These are phyloP conservation scores for Balaeniceps rex DNA, from an alignment of 2,113 vertebrate species.

Conservation along the genomic window DNA sequence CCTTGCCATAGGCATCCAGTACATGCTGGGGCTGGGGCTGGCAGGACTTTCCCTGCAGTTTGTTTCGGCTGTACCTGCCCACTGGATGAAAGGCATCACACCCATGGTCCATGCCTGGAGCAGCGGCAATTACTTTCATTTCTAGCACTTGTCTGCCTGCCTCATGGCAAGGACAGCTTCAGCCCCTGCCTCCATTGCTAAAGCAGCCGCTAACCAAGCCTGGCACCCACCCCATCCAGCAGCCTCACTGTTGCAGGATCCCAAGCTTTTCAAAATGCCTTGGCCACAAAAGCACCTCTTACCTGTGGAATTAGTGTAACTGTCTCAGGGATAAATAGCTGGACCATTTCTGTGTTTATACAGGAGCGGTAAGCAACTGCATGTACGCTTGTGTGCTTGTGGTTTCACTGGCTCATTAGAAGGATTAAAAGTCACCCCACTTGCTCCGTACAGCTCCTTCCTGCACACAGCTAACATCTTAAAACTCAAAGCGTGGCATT, in stretches of 20 bases:
- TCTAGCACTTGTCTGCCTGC: not conserved
- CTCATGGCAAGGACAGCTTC: not conserved
- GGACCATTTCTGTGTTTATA: not conserved
- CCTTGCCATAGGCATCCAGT: not conserved
- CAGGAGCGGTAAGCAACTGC: not conserved
- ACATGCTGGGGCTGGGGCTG: not conserved
- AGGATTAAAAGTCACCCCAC: conserved; percentile 18
- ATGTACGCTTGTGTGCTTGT: not conserved
- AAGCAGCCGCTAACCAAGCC: not conserved
- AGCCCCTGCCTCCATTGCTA: not conserved
- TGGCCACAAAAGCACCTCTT: not conserved
- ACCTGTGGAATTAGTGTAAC: conserved; percentile 14
- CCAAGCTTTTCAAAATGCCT: conserved; percentile 20
- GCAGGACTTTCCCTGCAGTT: not conserved
- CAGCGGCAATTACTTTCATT: not conserved
- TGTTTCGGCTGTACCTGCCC: not conserved
- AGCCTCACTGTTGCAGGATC: not conserved
- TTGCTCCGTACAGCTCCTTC: conserved; percentile 15
- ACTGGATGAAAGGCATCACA: not conserved
- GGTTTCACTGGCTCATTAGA: conserved; percentile 17
- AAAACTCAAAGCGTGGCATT: conserved; percentile 14
- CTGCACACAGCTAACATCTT: conserved; percentile 10
- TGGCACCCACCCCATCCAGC: conserved; percentile 14
- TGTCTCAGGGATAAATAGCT: not conserved
- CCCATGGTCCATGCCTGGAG: fast-evolving